phyloP scores from a whole-genome alignment of 2,888 invertebrate genomes.

The Megalurothrips usitatus region DNA sequence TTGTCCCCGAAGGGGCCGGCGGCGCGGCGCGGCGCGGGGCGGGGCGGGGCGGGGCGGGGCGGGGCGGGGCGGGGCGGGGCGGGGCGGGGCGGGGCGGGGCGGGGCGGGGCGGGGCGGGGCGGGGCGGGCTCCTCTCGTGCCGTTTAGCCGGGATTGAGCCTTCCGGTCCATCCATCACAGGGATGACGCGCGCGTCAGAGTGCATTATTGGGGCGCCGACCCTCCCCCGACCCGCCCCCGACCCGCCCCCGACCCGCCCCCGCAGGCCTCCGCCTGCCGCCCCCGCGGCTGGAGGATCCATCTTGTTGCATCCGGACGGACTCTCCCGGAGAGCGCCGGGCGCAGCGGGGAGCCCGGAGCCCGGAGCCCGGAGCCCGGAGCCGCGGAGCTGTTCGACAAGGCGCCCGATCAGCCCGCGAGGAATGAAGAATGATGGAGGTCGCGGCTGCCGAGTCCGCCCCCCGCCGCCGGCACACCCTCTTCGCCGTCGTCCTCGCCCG shows the following conservation, averaged over 20 bases:
- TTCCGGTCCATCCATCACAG: too few species aligned
- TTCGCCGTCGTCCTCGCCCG: not conserved
- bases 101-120: too few species aligned
- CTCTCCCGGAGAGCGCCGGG: not conserved
- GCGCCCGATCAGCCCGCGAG: not conserved
- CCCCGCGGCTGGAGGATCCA: not conserved
- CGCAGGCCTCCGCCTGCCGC: too few species aligned
- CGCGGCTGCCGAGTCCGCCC: not conserved
- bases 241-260: not conserved
- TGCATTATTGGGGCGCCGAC: too few species aligned
- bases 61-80: too few species aligned
- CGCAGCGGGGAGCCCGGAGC: not conserved
- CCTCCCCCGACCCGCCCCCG: not conserved
- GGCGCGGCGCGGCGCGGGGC: not conserved
- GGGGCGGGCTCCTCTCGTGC: too few species aligned
- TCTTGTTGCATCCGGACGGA: not conserved
- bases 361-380: not conserved
- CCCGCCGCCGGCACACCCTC: not conserved
- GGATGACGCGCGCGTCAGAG: too few species aligned
- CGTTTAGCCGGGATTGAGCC: too few species aligned
- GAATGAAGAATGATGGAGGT: constrained; percentile 7
- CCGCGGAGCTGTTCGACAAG: constrained; percentile 14
- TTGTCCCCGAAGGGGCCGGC: not conserved
- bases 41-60: not conserved
- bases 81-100: too few species aligned